phyloP scores from a whole-genome alignment of 1,140 invertebrate genomes.

The Calliopsis andreniformis region DNA sequence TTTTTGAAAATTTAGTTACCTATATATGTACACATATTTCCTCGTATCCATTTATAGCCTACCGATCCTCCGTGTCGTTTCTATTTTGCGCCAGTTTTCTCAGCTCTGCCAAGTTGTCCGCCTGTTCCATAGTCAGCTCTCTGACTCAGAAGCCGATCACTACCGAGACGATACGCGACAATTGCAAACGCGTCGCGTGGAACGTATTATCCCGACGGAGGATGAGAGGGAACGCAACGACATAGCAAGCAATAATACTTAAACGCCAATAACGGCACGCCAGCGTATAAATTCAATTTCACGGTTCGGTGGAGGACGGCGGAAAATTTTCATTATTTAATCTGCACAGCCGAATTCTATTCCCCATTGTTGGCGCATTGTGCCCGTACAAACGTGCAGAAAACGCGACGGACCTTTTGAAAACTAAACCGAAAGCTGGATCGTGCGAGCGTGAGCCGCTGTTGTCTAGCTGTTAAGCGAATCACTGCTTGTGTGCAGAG shows the following conservation, averaged over 20 bases:
- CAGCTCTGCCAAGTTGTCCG: no score
- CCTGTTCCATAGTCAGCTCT: no score
- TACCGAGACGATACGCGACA: no score
- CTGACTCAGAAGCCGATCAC: no score
- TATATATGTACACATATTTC: no score
- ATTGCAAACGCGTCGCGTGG: background rate
- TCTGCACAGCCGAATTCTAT: constrained; percentile 43
- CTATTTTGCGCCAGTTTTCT: no score
- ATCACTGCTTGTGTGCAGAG: constrained; percentile 23
- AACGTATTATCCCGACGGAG: constrained; percentile 5
- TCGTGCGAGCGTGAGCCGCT: background rate
- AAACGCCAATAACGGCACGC: constrained; percentile 35
- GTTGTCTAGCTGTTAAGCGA: constrained; percentile 25
- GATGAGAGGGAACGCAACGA: background rate
- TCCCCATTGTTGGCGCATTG: constrained; percentile 55
- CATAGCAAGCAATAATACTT: constrained; percentile 29
- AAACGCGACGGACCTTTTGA: constrained; percentile 13
- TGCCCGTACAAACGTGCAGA: constrained; percentile 39
- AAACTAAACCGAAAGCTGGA: background rate
- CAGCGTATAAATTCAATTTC: constrained; percentile 48
- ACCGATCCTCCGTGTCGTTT: no score
- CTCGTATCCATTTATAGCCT: no score
- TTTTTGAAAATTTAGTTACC: no score
- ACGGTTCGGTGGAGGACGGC: constrained; percentile 20
- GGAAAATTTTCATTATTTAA: constrained; percentile 64